Conservation (phyloP, 2,888 invertebrate species). For the Hemaris fuciformis region DNA sequence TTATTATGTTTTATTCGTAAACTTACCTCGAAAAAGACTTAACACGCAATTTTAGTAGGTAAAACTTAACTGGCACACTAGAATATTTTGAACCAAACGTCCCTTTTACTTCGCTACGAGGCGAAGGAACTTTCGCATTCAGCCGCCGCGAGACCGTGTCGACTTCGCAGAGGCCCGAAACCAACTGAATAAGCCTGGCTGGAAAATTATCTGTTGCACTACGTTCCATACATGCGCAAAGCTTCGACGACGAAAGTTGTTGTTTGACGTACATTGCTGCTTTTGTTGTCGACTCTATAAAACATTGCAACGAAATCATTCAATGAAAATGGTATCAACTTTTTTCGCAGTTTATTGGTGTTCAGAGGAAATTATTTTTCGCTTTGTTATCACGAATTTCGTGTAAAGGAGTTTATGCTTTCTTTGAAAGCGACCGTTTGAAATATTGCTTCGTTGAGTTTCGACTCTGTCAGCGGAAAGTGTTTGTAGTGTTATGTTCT, state of each 20-base stretch:
- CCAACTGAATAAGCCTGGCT: slow-evolving; percentile 52
- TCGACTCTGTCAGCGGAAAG: slow-evolving; percentile 21
- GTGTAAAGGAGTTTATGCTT: slow-evolving; percentile 41
- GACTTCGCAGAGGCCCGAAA: slow-evolving; percentile 38
- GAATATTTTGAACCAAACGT: slow-evolving; percentile 35
- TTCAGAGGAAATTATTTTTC: slow-evolving; percentile 45
- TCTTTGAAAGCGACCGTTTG: slow-evolving; percentile 41
- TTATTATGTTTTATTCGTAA: not conserved
- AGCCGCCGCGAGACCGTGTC: slow-evolving; percentile 36
- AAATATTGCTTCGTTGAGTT: slow-evolving; percentile 23
- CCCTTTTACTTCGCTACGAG: slow-evolving; percentile 38
- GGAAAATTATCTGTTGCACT: slow-evolving; percentile 56
- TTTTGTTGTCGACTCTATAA: slow-evolving; percentile 3
- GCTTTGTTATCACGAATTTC: slow-evolving; percentile 45
- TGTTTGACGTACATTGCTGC: slow-evolving; percentile 33
- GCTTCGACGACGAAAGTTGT: slow-evolving; percentile 24
- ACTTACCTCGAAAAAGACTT: not conserved
- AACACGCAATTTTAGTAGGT: not conserved
- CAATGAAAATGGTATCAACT: slow-evolving; percentile 28
- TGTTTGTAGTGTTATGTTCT: slow-evolving; percentile 10
- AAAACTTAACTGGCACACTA: slow-evolving; percentile 37
- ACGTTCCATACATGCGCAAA: slow-evolving; percentile 59
- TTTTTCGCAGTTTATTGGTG: slow-evolving; percentile 23
- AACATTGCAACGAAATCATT: slow-evolving; percentile 9
- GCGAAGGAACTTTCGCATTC: slow-evolving; percentile 46